Base-by-base conservation (phyloP, 2,888 invertebrate species). In the Megastigmus dorsalis region DNA sequence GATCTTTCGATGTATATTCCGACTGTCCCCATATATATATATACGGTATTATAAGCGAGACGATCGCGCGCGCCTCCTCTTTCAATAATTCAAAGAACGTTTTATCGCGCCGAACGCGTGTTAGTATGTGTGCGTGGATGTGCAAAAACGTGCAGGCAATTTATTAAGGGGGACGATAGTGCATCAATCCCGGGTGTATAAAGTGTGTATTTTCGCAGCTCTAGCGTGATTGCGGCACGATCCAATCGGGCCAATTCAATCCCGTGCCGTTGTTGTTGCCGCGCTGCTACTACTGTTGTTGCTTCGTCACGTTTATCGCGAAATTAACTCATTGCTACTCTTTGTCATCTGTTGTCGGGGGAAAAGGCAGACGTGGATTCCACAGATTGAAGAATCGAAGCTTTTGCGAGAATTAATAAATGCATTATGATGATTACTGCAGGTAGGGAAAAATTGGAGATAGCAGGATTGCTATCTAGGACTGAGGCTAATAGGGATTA, bases 81-180 rank as follows among this genome's bases (percentile, higher is more conserved):
- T 20, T 62, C 45, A 45, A 63, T 70, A 70, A 69, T 69, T 60
- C 60, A 60, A 30, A 69, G 52, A 30, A 15, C 2, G 36, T 52
- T 57, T 50, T 33, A 48, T 68, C 50, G 62, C 45, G 7, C 23
- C n/a, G 6, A 41, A 48, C n/a, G 41, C 23, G 33, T 10, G 0
- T 52, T 20, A n/a, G 30, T 18, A 7, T 10, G 9, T 10, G 6
- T 20, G 15, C 18, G 43, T 23, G 4, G 15, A 36, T 18, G 36
- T 38, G 45, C 13, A 20, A 3, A 36, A 33, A 48, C 48, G 36
- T 6, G 6, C 45, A 6, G 30, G 5, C 48, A 36, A 62, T 48
- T 57, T 57, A 57, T 63, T 71, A 45, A 15, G 36, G 10, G 15
- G 10, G 7, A 0, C 45, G 59, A 54, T 55, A 45, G 26, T 26